These are phyloP conservation scores for Hirudo medicinalis DNA, from an alignment of 1,140 invertebrate species.

Conservation along the genomic window DNA sequence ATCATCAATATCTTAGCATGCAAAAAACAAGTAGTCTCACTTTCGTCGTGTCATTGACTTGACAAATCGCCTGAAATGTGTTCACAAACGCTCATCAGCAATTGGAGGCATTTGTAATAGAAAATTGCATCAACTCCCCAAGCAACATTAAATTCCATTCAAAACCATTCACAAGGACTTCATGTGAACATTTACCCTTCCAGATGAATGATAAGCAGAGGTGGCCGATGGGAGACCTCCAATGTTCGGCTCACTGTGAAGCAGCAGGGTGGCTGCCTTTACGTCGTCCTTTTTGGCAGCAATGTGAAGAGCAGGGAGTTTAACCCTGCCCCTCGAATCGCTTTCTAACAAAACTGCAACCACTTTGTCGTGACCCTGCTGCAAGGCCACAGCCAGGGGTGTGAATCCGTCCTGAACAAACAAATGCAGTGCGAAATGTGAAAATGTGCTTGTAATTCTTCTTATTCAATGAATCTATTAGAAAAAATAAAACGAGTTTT, in stretches of 20 bases:
- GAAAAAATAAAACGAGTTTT: too few species aligned
- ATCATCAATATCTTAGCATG: too few species aligned
- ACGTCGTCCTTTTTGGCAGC: conserved; percentile 97
- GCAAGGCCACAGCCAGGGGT: conserved; percentile 83
- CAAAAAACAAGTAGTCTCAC: not conserved
- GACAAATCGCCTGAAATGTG: conserved; percentile 1
- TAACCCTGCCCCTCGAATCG: conserved; percentile 49
- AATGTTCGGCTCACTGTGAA: conserved; percentile 52
- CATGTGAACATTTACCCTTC: not conserved
- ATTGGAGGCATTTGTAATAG: not conserved
- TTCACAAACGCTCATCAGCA: not conserved
- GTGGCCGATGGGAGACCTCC: not conserved
- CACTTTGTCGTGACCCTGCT: conserved; percentile 90
- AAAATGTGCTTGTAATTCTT: too few species aligned
- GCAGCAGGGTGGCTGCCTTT: conserved; percentile 76
- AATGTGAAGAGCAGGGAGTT: conserved; percentile 94
- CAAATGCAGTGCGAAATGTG: too few species aligned
- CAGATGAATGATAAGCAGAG: conserved; percentile 9
- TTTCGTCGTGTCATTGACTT: conserved; percentile 8
- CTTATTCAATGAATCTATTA: too few species aligned
- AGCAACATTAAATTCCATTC: too few species aligned
- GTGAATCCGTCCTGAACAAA: conserved; percentile 73
- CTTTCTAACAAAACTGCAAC: conserved; percentile 74
- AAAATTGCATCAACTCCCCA: too few species aligned
- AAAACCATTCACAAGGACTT: not conserved